Base-by-base conservation (phyloP, 2,113 vertebrate species). In the Neopipo cinnamomea region DNA sequence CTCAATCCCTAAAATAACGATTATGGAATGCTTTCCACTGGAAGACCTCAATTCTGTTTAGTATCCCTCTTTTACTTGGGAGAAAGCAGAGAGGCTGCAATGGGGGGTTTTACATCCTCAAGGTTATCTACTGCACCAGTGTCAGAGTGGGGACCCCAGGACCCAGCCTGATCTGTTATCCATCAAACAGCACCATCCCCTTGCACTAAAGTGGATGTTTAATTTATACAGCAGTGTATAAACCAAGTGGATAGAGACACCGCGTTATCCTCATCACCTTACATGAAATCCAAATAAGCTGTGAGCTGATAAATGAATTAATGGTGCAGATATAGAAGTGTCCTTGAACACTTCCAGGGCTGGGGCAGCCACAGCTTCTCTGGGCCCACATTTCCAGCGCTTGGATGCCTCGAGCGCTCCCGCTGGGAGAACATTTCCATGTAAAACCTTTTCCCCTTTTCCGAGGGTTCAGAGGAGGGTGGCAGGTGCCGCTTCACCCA, bases 401-500 rank as follows among this genome's bases (percentile, higher is more conserved):
- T 7, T 2, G 2, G 2, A 11, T 59, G 28, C 19, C 65, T 39
- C 2, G 4, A 49, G 23, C n/a, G 84, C 35, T 63, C 14, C 0
- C 3, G 15, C 46, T 42, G 49, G 53, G 59, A 56, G 46, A 46
- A 35, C 30, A 8, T 37, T 41, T 49, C 47, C 13, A 0, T 30
- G 62, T 16, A 39, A 35, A 39, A 12, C 9, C 6, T 33, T 20
- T 9, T 17, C 63, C 68, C 52, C 58, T 63, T 66, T 21, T 18
- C 78, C 3, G 0, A 27, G n/a, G 77, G 17, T 39, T 55, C 0
- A 33, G 61, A 50, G 37, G 58, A 9, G 56, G 44, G 42, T 1
- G 4, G 28, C 6, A 1, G 2, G 1, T 28, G 74, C 44, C 0
- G 5, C 74, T 73, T 59, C 0, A 8, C 91, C 68, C 50, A 20